Evolutionary conservation across 1,140 invertebrate species (phyloP), one percentile per base, ranked within the genome.

Genomic region (Chironomus striatipennis): DNA sequence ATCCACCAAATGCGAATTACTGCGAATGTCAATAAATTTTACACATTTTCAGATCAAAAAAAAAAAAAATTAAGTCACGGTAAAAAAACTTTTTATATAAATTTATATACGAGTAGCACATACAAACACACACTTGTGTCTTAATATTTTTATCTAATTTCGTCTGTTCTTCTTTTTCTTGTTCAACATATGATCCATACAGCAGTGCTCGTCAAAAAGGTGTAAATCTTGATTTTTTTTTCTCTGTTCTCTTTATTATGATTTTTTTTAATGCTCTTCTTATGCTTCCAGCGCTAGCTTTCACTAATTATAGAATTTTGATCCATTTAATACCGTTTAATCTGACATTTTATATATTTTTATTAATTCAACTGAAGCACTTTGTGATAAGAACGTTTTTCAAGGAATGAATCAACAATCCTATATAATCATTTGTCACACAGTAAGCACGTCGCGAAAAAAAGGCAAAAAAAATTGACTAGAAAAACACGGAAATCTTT

Each of bases 21-120:
- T 34, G 24, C 24, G 24, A 34, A 34, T 34, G 5, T 34, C 24
- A 34, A 34, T 34, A 34, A 34, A 34, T 34, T 34, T 34, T 34
- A 34, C 24, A 34, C 24, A 34, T 34, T 34, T 34, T 34, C 24
- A 34, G 24, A 34, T 34, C 24, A 34, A 34, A 34, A 34, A 57
- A 57, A 57, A n/a, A n/a, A 57, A 57, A 57, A 57, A 57, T 12
- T 57, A n/a, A 57, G 24, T 57, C 47, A 57, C 47, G n/a, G n/a
- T n/a, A n/a, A 57, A n/a, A 57, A 57, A 0, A 1, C 15, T 57
- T 15, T 34, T 57, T 15, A n/a, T 15, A n/a, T 57, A 10, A 57
- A 10, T n/a, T n/a, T n/a, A n/a, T n/a, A n/a, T 15, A n/a, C n/a
- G n/a, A 57, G n/a, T n/a, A n/a, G 47, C 47, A 57, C 47, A 57